A percentile compares a stretch with the other conserved stretches of the same genome.
phyloP scores from a whole-genome alignment of 1,140 invertebrate species.

The Drosophila parabipectinata region DNA sequence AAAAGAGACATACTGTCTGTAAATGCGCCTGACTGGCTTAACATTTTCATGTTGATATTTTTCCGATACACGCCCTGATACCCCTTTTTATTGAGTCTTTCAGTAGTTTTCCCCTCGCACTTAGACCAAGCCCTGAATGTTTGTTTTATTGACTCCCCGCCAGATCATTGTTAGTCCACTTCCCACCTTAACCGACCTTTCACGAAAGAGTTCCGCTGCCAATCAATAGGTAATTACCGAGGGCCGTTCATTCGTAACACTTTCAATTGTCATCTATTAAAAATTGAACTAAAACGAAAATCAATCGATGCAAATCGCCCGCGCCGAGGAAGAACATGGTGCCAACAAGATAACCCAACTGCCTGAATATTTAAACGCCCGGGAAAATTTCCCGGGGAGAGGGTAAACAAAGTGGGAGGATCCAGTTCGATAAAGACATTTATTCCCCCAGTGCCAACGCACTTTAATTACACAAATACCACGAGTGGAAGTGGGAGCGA shows the following conservation, averaged over 20 bases:
- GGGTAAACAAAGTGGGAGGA: conserved; percentile 1
- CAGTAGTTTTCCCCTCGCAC: too few species aligned
- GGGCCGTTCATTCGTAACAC: not conserved
- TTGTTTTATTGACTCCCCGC: not conserved
- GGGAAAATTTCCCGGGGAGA: not conserved
- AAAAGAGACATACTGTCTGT: not conserved
- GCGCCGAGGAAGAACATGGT: not conserved
- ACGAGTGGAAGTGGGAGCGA: conserved; percentile 7
- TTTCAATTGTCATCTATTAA: conserved; percentile 33
- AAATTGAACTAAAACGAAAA: conserved; percentile 48
- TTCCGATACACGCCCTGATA: too few species aligned
- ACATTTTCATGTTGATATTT: too few species aligned
- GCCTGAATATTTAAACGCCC: conserved; percentile 24
- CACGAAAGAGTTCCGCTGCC: conserved; percentile 24
- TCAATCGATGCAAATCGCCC: conserved; percentile 51
- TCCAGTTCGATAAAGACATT: conserved; percentile 18
- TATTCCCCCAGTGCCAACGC: not conserved
- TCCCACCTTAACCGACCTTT: not conserved
- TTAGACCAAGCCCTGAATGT: too few species aligned
- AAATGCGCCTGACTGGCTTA: too few species aligned
- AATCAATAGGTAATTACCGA: conserved; percentile 26
- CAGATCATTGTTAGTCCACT: not conserved
- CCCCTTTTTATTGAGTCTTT: too few species aligned
- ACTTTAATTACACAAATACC: conserved; percentile 55
- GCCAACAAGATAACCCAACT: conserved; percentile 17